Conservation (phyloP, 2,888 invertebrate species). For the Tenthredo mesomela region DNA sequence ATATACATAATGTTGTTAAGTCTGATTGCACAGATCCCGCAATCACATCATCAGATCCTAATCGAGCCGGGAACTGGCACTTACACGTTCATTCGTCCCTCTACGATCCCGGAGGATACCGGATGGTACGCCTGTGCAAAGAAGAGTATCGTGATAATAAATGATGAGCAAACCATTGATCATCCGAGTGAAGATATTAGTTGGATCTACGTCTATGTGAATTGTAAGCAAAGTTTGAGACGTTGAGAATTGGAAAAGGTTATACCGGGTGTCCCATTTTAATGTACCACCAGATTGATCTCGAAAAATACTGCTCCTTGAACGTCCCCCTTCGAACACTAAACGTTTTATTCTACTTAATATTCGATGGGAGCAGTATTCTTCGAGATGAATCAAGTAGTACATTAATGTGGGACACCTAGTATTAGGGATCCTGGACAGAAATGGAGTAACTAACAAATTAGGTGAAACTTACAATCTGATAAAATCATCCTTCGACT, state of each 20-base stretch:
- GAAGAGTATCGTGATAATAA: conserved; percentile 54
- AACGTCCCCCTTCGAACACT: no score
- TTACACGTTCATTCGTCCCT: conserved; percentile 52
- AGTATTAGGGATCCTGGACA: neutral
- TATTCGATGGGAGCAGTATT: no score
- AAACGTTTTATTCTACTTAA: no score
- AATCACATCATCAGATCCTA: conserved; percentile 1
- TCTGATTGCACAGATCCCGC: neutral
- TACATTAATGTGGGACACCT: no score
- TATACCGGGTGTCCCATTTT: no score
- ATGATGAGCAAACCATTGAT: conserved; percentile 55
- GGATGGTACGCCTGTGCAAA: conserved; percentile 74
- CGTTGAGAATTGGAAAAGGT: neutral
- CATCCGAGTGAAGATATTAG: conserved; percentile 58
- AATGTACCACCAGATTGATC: no score
- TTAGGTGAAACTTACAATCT: no score
- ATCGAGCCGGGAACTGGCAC: neutral
- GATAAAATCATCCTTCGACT: no score
- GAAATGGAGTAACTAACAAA: no score
- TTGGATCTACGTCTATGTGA: conserved; percentile 72
- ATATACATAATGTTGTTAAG: neutral
- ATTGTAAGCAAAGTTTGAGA: conserved; percentile 64
- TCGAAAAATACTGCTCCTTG: no score
- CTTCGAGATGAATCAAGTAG: no score
- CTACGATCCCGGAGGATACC: conserved; percentile 68